A percentile compares a stretch with the other conserved stretches of the same genome.
Conservation (phyloP, 2,113 vertebrate genomes). For the Sphyrna mokarran region DNA sequence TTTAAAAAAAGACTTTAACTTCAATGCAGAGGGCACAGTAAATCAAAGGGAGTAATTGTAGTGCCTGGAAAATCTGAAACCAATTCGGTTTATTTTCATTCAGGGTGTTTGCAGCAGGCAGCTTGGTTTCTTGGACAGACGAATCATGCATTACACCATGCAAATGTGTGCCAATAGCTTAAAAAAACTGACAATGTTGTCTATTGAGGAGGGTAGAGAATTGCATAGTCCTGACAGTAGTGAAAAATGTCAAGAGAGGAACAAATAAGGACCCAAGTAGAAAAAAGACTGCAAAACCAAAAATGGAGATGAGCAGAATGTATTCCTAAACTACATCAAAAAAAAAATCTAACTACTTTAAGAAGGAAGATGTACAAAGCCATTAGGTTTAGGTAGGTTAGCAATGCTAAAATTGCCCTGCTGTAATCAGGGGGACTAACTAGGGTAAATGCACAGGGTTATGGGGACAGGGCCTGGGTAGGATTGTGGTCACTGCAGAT, state of each 20-base stretch:
- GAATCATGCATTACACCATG: too few species aligned
- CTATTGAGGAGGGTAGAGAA: neutral
- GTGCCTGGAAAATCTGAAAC: neutral
- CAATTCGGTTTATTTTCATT: constrained; percentile 19
- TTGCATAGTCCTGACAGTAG: neutral
- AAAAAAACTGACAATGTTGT: neutral
- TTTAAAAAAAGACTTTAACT: neutral
- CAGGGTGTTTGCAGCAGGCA: neutral
- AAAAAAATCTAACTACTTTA: too few species aligned
- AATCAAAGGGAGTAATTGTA: neutral
- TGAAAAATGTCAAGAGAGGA: neutral
- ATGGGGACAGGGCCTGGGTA: too few species aligned
- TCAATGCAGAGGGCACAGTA: neutral
- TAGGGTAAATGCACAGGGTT: too few species aligned
- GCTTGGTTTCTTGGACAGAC: neutral
- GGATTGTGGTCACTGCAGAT: too few species aligned
- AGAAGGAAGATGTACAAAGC: too few species aligned
- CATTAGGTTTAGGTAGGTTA: too few species aligned
- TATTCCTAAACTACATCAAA: too few species aligned
- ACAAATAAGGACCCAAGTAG: neutral
- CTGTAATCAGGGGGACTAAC: too few species aligned
- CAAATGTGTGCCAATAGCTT: neutral
- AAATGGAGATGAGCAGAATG: too few species aligned
- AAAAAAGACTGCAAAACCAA: neutral
- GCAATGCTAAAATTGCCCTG: too few species aligned